Evolutionary conservation across 2,888 invertebrate species (phyloP).

Genomic region (Hypsopygia costalis): DNA sequence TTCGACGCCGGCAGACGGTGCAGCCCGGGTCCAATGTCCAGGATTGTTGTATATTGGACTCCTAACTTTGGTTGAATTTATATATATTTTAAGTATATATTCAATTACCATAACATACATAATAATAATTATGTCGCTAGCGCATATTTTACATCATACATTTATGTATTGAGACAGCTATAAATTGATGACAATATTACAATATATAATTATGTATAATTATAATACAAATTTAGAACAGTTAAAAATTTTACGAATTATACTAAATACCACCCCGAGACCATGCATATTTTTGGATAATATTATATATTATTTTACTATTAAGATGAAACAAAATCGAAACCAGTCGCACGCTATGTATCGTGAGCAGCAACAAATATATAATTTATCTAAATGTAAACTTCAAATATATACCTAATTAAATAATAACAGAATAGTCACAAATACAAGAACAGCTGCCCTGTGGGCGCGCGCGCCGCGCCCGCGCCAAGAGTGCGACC

Average conservation of each 20-base stretch:
- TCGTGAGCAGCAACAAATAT: slow-evolving; percentile 4
- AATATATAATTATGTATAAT: slow-evolving; percentile 20
- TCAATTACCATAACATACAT: slow-evolving; percentile 14
- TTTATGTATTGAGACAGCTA: slow-evolving; percentile 37
- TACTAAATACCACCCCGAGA: slow-evolving; percentile 22
- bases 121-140: slow-evolving; percentile 40
- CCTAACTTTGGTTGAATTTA: slow-evolving; percentile 57
- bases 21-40: slow-evolving; percentile 28
- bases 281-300: slow-evolving; percentile 19
- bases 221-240: slow-evolving; percentile 17
- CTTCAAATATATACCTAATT: slow-evolving; percentile 2
- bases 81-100: slow-evolving; percentile 17
- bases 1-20: slow-evolving; percentile 24
- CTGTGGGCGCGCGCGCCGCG: background rate
- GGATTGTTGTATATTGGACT: slow-evolving; percentile 48
- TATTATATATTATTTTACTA: slow-evolving; percentile 18
- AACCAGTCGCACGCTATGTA: slow-evolving; percentile 6
- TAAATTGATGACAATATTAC: slow-evolving; percentile 25
- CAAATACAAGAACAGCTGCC: slow-evolving; percentile 1
- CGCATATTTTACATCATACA: slow-evolving; percentile 43
- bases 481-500: background rate
- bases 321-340: slow-evolving; percentile 12
- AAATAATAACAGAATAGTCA: slow-evolving; percentile 2
- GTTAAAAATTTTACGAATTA: slow-evolving; percentile 25
- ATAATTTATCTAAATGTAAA: slow-evolving; percentile 2